phyloP scores from a whole-genome alignment of 1,140 invertebrate species.

The Globodera rostochiensis region DNA sequence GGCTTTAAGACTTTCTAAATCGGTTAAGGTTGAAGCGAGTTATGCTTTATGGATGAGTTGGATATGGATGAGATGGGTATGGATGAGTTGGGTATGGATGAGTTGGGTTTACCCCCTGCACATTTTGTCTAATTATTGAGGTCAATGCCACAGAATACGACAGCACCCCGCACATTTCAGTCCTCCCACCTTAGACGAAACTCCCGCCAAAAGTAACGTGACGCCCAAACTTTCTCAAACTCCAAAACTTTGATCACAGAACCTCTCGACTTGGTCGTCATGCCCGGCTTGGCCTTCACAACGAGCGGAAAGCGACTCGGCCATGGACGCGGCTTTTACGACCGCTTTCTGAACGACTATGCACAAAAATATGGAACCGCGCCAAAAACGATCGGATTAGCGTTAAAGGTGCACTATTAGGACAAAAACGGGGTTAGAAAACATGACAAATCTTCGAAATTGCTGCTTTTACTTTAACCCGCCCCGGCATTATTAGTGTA shows the following conservation, averaged over 20 bases:
- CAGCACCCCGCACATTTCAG: neutral
- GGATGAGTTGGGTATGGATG: too few species aligned
- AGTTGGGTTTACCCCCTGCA: too few species aligned
- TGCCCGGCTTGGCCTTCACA: conserved; percentile 45
- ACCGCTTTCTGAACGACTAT: conserved; percentile 37
- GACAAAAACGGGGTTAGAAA: conserved; percentile 31
- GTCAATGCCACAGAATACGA: conserved; percentile 25
- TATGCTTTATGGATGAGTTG: too few species aligned
- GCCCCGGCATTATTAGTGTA: too few species aligned
- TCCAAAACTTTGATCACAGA: neutral
- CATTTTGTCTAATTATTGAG: neutral
- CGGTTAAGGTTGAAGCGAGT: too few species aligned
- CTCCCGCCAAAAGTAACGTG: neutral
- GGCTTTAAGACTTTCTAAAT: too few species aligned
- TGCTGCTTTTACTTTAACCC: too few species aligned
- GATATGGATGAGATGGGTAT: too few species aligned
- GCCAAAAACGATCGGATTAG: conserved; percentile 36
- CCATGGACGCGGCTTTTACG: conserved; percentile 40
- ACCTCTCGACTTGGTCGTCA: conserved; percentile 33
- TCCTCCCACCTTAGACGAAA: conserved; percentile 13
- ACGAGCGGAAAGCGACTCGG: conserved; percentile 31
- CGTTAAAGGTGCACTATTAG: conserved; percentile 10
- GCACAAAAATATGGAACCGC: conserved; percentile 5
- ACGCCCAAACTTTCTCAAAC: neutral
- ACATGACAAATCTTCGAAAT: neutral